These are phyloP conservation scores for Cephalotes varians DNA, from an alignment of 2,888 invertebrate species.

Conservation along the genomic window DNA sequence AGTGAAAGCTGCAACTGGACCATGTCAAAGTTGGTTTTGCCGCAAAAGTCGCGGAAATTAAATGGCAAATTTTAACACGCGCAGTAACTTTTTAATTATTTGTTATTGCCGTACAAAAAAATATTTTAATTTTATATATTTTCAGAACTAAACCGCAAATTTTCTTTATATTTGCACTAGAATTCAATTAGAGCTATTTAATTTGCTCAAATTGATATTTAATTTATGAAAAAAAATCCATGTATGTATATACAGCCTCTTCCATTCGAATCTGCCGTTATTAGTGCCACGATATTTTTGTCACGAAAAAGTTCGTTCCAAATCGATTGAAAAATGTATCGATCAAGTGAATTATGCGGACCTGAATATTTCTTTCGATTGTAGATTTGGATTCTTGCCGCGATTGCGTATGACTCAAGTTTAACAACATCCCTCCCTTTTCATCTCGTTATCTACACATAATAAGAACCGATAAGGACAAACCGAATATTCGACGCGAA, in stretches of 20 bases:
- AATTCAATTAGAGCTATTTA: background rate
- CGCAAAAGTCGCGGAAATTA: conserved; percentile 12
- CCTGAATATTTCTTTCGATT: conserved; percentile 7
- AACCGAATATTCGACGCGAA: background rate
- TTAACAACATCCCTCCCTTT: background rate
- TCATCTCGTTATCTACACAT: background rate
- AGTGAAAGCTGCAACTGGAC: conserved; percentile 45
- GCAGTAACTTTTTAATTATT: conserved; percentile 13
- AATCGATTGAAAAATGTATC: background rate
- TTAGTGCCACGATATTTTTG: background rate
- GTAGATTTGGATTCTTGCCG: background rate
- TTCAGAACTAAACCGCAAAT: background rate
- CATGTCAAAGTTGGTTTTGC: conserved; percentile 31
- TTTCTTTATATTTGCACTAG: background rate
- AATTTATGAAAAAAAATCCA: background rate
- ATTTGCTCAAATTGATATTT: background rate
- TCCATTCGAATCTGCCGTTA: background rate
- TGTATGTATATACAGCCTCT: background rate
- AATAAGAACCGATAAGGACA: conserved; percentile 12
- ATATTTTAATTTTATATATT: background rate
- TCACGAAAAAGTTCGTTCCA: background rate
- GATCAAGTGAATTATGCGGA: background rate
- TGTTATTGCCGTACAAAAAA: background rate
- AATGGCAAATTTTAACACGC: conserved; percentile 3
- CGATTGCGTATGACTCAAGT: background rate